Percentiles rank a stretch among this genome's conserved stretches.
These are phyloP conservation scores for Didymodactylos carnosus DNA, from an alignment of 2,888 invertebrate species.

Conservation along the genomic window DNA sequence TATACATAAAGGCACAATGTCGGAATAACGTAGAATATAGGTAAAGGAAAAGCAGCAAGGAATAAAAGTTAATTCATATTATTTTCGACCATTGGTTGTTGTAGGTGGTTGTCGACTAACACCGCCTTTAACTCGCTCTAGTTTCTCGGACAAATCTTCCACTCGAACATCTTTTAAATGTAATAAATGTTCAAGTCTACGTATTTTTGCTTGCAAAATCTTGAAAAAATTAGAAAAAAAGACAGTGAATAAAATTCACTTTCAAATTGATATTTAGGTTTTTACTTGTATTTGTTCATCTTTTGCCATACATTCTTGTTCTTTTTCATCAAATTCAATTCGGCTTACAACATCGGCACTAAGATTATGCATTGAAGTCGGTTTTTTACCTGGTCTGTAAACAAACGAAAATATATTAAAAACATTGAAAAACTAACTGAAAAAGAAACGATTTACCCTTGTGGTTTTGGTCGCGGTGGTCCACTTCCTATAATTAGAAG, in stretches of 20 bases:
- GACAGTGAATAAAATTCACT: neutral
- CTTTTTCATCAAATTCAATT: conserved; percentile 6
- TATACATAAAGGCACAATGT: too few species aligned
- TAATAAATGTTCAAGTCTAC: conserved; percentile 11
- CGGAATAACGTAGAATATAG: too few species aligned
- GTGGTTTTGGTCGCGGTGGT: neutral
- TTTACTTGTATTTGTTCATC: conserved; percentile 12
- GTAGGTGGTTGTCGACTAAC: neutral
- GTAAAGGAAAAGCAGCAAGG: too few species aligned
- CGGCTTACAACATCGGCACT: neutral
- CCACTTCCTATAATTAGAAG: neutral
- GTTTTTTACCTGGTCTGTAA: neutral
- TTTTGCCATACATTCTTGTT: conserved; percentile 13
- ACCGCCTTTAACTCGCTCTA: neutral
- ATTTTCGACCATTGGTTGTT: neutral
- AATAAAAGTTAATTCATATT: too few species aligned
- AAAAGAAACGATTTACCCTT: too few species aligned
- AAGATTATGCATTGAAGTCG: neutral
- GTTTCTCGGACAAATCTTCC: conserved; percentile 8
- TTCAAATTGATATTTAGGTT: neutral
- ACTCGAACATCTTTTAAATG: conserved; percentile 14
- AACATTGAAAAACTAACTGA: neutral
- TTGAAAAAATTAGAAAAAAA: neutral
- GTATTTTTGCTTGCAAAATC: conserved; percentile 13
- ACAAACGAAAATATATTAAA: too few species aligned